Base-by-base conservation (phyloP, 2,797 vertebrate genomes). In the Micropoecilia bifurca region DNA sequence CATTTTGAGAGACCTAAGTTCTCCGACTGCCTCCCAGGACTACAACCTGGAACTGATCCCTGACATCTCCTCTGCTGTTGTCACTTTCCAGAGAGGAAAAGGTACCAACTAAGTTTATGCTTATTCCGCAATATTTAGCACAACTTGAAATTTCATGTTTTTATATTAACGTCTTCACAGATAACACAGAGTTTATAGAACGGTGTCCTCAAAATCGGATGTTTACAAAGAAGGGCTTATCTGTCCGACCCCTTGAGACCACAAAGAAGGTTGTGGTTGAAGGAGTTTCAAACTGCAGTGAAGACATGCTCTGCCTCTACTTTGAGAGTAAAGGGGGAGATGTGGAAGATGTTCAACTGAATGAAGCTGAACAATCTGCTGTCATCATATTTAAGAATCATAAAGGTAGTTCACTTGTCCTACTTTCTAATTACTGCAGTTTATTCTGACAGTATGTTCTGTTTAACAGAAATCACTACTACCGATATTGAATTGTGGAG, bases 41-140 rank as follows among this genome's bases (percentile, higher is more conserved):
- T 91, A 93, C 61, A 89, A 8, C 25, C 53, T 95, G 84, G 94
- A 96, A 82, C 2, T 91, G n/a, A 76, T 96, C 68, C 90, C 85
- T 28, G 86, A 84, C 12, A 85, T 77, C 7, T 87, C 85, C 18
- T 91, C 87, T 71, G 94, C 90, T 80, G 95, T 95, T 72, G 92
- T 96, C 78, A 92, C 90, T 13, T 96, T 96, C 83, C 68, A 89
- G 45, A 93, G 25, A 71, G 87, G 3, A 75, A 88, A 93, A 93
- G 91, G 96, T 96, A 90, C 20, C 0, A 0, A 3, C 36, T 73
- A 47, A 14, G 2, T 71, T 43, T 39, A 30, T 79, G 22, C 41
- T 18, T 81, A 63, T 43, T 22, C 20, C 22, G 1, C 10, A 0
- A 61, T 39, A 66, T 66, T 36, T 39, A 20, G 22, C 43, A 13